Evolutionary conservation across 2,113 vertebrate genomes (phyloP).

Genomic region (Cacatua alba): DNA sequence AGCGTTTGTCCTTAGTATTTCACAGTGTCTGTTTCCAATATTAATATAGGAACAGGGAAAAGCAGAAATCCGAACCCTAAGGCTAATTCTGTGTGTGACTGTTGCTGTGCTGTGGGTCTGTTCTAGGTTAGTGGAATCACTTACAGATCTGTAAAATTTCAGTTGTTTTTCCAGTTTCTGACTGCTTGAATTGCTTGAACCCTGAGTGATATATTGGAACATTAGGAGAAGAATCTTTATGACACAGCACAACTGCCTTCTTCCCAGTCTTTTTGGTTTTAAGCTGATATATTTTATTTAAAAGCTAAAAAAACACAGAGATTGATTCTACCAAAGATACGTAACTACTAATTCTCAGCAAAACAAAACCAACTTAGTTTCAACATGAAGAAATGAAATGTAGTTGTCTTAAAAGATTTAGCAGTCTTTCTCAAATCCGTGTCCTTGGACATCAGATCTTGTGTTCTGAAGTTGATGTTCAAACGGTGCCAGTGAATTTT

Average conservation of each 20-base stretch:
- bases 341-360: conserved; percentile 77
- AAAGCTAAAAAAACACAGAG: conserved; percentile 72
- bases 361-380: conserved; percentile 56
- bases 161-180: conserved; percentile 28
- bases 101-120: background rate
- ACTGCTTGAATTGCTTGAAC: conserved; percentile 48
- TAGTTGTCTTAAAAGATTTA: conserved; percentile 73
- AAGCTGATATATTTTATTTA: conserved; percentile 72
- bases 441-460: conserved; percentile 59
- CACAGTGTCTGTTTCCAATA: background rate
- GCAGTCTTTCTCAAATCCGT: conserved; percentile 68
- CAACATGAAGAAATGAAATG: background rate
- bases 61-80: background rate
- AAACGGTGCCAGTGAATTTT: conserved; percentile 78
- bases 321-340: conserved; percentile 89
- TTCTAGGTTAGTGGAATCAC: conserved; percentile 23
- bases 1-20: background rate
- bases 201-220: conserved; percentile 58
- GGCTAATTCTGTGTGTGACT: background rate
- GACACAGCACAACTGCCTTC: conserved; percentile 84
- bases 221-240: conserved; percentile 61
- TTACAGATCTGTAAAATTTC: conserved; percentile 30
- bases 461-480: conserved; percentile 65
- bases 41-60: background rate
- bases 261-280: conserved; percentile 62